These are phyloP conservation scores for Gymnocephalus cernua DNA, from an alignment of 2,113 vertebrate species.

Conservation along the genomic window DNA sequence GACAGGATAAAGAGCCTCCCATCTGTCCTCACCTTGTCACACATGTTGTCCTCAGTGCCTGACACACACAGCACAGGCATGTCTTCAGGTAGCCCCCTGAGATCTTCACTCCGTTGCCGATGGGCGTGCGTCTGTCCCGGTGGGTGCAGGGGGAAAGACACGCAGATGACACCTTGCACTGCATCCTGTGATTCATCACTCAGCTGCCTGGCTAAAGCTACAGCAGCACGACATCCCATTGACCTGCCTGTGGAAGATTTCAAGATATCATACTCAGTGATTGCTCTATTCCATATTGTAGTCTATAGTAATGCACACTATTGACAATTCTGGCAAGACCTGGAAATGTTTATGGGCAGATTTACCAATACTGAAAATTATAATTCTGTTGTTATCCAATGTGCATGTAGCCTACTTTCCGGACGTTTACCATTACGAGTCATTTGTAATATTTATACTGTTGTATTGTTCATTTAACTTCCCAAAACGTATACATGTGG, in stretches of 20 bases:
- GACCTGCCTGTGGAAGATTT: slow-evolving; percentile 87
- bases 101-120: slow-evolving; percentile 89
- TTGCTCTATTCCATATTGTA: background rate
- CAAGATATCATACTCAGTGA: background rate
- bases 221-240: slow-evolving; percentile 93
- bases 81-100: slow-evolving; percentile 81
- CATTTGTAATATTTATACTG: background rate
- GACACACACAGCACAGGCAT: slow-evolving; percentile 92
- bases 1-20: too few species aligned
- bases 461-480: background rate
- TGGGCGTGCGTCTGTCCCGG: slow-evolving; percentile 86
- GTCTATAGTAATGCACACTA: background rate
- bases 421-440: background rate
- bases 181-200: slow-evolving; percentile 75
- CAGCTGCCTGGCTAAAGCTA: slow-evolving; percentile 80
- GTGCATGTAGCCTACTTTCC: background rate
- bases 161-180: slow-evolving; percentile 89
- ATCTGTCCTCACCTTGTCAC: slow-evolving; percentile 85
- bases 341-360: too few species aligned
- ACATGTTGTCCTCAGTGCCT: slow-evolving; percentile 93
- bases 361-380: background rate
- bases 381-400: background rate
- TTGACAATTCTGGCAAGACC: background rate
- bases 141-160: slow-evolving; percentile 93
- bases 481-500: too few species aligned